Evolutionary conservation across 2,888 invertebrate genomes (phyloP).

Genomic region (Aphidius colemani): DNA sequence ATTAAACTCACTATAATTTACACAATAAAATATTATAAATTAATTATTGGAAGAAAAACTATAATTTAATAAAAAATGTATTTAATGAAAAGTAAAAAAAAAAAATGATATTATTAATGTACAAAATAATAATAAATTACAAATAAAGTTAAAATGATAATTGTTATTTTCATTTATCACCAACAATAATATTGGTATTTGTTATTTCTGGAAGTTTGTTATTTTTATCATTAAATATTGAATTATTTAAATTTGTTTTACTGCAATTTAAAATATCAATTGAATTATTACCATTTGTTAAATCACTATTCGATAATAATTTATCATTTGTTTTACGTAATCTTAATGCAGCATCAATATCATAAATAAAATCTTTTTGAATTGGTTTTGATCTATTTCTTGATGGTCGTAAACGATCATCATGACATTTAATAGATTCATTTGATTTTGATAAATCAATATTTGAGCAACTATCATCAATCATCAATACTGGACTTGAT

Average conservation of each 20-base stretch:
- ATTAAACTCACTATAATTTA: too few relatives aligned
- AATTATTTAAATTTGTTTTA: conserved; percentile 7
- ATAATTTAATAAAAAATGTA: neutral
- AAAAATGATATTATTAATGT: neutral
- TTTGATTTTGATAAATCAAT: neutral
- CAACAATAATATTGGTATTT: conserved; percentile 12
- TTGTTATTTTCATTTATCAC: conserved; percentile 14
- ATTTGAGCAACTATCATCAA: neutral
- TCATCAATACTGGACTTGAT: conserved; percentile 18
- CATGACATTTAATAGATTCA: conserved; percentile 33
- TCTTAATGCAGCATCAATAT: conserved; percentile 61
- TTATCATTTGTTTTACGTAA: conserved; percentile 7
- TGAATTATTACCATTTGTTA: conserved; percentile 10
- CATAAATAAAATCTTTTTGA: conserved; percentile 75
- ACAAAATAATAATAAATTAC: too few relatives aligned
- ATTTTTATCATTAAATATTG: conserved; percentile 18
- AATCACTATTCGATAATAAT: neutral
- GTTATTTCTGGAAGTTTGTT: conserved; percentile 18
- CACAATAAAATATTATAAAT: too few relatives aligned
- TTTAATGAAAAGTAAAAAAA: neutral
- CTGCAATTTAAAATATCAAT: conserved; percentile 2
- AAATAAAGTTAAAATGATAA: neutral
- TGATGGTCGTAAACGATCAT: conserved; percentile 64
- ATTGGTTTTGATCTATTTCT: conserved; percentile 70
- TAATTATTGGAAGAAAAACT: too few relatives aligned